These are phyloP conservation scores for Telenomus remus DNA, from an alignment of 1,140 invertebrate species.

Conservation along the genomic window DNA sequence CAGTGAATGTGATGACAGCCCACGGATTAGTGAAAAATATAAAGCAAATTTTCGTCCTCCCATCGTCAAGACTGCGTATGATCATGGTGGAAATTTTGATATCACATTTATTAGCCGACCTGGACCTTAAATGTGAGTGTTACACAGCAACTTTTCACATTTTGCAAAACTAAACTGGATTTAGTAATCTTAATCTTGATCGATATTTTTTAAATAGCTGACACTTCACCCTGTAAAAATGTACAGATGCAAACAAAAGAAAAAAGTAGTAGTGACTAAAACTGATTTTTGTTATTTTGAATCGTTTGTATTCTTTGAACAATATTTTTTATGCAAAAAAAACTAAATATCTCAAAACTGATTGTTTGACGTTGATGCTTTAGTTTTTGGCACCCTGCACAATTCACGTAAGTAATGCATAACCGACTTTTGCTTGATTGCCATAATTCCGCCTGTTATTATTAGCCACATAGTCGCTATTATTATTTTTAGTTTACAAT, in stretches of 20 bases:
- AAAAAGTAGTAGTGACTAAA: too few relatives aligned
- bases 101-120: conserved; percentile 30
- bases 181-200: background rate
- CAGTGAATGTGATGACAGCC: conserved; percentile 18
- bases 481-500: conserved; percentile 25
- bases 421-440: conserved; percentile 35
- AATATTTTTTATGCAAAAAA: background rate
- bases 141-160: conserved; percentile 27
- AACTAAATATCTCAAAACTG: conserved; percentile 18
- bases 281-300: too few relatives aligned
- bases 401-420: conserved; percentile 35
- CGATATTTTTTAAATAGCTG: background rate
- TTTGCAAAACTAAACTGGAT: conserved; percentile 8
- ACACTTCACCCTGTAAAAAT: conserved; percentile 1
- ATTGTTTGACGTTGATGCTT: conserved; percentile 28
- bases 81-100: conserved; percentile 38
- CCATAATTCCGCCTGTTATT: conserved; percentile 17
- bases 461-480: conserved; percentile 11
- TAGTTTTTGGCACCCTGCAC: conserved; percentile 30
- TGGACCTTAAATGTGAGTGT: conserved; percentile 54
- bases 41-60: conserved; percentile 26
- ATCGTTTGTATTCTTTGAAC: too few relatives aligned
- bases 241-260: background rate
- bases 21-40: conserved; percentile 21
- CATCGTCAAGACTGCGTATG: conserved; percentile 17